Evolutionary conservation across 1,140 invertebrate genomes (phyloP), one percentile per base, ranked within the genome.

Genomic region (Pinna nobilis): DNA sequence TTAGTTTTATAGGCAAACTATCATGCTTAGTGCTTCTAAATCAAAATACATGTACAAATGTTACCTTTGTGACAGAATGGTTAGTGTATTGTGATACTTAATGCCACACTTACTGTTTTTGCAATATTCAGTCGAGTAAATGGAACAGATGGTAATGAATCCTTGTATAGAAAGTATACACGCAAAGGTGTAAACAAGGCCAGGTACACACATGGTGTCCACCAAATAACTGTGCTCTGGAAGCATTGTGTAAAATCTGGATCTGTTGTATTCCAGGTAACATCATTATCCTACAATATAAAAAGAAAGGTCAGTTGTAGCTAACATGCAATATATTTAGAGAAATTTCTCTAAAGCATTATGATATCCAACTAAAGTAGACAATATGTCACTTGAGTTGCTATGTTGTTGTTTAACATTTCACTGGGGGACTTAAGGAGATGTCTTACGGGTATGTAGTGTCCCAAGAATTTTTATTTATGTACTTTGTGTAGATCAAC

Each of bases 201-300:
- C 28, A 87, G 73, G 57, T 80, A 86, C 28, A 39, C 84, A 88
- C 95, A 97, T 5, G 97, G 97, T 49, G 92, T 87, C 95, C 96
- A 97, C 55, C 96, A 90, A 39, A 98, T 86, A 1, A 95, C 92
- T 3, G 96, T 97, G 47, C 82, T 81, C 64, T 86, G 82, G 63
- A 88, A 88, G 72, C 86, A 88, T 57, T 69, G 63, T 44, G 85
- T 86, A 44, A 88, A 80, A 60, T 88, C 84, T 41, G 85, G 85
- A 55, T 82, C 68, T 25, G 74, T 67, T 57, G 84, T 83, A 61
- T 88, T 79, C 79, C 81, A 82, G 18, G 84, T 80, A 20, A 81
- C 50, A 30, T 80, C 57, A 9, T 67, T 41, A 70, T 84, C 79
- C 85, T 87, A 71, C 1, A 71, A 70, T 37, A 55, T 70, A 69